Evolutionary conservation across 2,888 invertebrate genomes (phyloP), one percentile per base, ranked within the genome.

Genomic region (Argyra leucocephala): DNA sequence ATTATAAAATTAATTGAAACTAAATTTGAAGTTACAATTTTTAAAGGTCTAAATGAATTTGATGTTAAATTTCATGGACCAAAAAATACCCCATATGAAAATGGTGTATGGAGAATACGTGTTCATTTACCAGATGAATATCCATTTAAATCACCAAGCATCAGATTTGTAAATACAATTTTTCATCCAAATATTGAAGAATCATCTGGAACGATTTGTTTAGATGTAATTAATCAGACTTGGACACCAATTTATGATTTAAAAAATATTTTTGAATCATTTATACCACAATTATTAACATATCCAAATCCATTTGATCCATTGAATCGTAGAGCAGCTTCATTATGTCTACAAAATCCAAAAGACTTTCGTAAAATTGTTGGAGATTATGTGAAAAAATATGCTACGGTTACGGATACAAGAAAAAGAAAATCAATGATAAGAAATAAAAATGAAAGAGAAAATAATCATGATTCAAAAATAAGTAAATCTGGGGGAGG

Each of bases 241-340:
- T 99, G 99, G 99, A 98, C 99, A 67, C 98, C 99, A 67, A 84
- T 99, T 68, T 99, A 99, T 82, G 96, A 99, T 86, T 83, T 99
- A 77, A 95, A 97, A 74, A 99, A 99, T 83, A 99, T 99, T 75
- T 99, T 99, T 83, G 98, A 98, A 83, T 96, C 96, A 74, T 99
- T 99, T 85, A 87, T 99, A 82, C 99, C 99, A 68, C 99, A 99
- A 83, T 84, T 99, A 80, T 85, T 99, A 79, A 96, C 98, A 73
- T 99, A 99, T 84, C 99, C 99, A 62, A 99, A 99, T 84, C 98
- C 99, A 65, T 96, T 97, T 74, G 99, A 99, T 83, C 99, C 99
- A 37, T 83, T 99, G 71, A 99, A 99, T 83, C 97, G 99, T 60
- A 99, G 99, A 82, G 99, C 99, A 68, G 99, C 99, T 72, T 96